Base-by-base conservation (phyloP, 2,888 invertebrate species). In the Troides helena region DNA sequence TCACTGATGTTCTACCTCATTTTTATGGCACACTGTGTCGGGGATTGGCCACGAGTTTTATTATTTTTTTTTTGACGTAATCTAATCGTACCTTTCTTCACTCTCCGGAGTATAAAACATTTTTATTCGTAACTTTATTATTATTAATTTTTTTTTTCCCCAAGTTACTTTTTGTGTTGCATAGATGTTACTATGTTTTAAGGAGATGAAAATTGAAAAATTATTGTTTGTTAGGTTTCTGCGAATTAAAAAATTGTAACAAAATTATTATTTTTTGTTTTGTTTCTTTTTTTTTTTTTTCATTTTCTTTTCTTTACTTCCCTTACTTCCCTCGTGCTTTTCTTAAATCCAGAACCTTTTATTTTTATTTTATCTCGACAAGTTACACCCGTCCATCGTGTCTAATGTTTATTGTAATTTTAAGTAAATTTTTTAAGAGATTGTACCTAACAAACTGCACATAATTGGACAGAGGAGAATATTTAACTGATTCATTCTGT, bases 151-250 rank as follows among this genome's bases (percentile, higher is more conserved):
- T n/a, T 53, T 86, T 89, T 87, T 53, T 58, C 25, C 84, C 88
- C 89, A 88, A 88, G 90, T 91, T 92, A 90, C 82, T 88, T 89
- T 92, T 93, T 93, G 92, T 93, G 92, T 93, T 93, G 90, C 92
- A 91, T 93, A 93, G 91, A 93, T 93, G 93, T 93, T 93, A 93
- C 92, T 93, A 93, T 92, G 93, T 93, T 93, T 91, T 93, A 92
- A 90, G 92, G 82, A 87, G 86, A 88, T 87, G 88, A 90, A 86
- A 85, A 85, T 86, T 85, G 87, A 87, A 89, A 30, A 92, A 91
- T 83, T 91, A 93, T 93, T 93, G 92, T 93, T 93, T 93, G 93
- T 93, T 93, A 93, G 92, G 89, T 93, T 92, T 93, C 92, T 89
- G 91, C 91, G 86, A 93, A 93, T 92, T 93, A 92, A 93, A 93